A percentile compares a stretch with the other conserved stretches of the same genome.
phyloP scores from a whole-genome alignment of 2,113 vertebrate genomes.

The Oncorhynchus mykiss region DNA sequence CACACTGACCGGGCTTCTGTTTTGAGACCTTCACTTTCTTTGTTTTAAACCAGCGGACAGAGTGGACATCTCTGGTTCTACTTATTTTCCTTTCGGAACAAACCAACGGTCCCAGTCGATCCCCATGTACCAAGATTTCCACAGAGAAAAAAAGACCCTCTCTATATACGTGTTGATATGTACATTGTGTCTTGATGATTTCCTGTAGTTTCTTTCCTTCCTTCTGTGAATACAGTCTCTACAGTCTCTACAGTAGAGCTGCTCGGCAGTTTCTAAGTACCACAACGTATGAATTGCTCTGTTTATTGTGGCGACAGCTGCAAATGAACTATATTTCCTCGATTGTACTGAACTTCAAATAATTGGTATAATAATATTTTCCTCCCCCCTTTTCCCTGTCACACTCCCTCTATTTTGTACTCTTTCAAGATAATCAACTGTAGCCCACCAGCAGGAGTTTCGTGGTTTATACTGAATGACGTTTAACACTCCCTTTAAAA shows the following conservation, averaged over 20 bases:
- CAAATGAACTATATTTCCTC: constrained; percentile 48
- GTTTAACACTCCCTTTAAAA: constrained; percentile 42
- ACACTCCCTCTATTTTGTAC: constrained; percentile 20
- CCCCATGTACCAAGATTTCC: constrained; percentile 45
- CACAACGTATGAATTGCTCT: constrained; percentile 42
- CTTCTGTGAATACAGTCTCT: constrained; percentile 69
- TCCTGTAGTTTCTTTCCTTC: constrained; percentile 50
- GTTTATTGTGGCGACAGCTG: constrained; percentile 74
- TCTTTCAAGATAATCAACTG: constrained; percentile 29
- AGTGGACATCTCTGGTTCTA: constrained; percentile 47
- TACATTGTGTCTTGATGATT: constrained; percentile 71
- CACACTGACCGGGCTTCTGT: neutral
- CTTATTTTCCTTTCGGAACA: constrained; percentile 24
- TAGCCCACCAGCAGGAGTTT: constrained; percentile 40
- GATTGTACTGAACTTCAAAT: constrained; percentile 33
- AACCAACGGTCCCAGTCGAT: constrained; percentile 38
- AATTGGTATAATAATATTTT: constrained; percentile 47
- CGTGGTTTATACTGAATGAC: constrained; percentile 41
- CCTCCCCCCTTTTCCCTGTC: constrained; percentile 19
- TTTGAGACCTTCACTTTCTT: constrained; percentile 37
- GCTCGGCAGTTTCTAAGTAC: constrained; percentile 54
- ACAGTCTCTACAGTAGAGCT: constrained; percentile 60
- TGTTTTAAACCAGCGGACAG: constrained; percentile 53
- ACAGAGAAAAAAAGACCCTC: constrained; percentile 22
- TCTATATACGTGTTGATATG: constrained; percentile 67